These are phyloP conservation scores for Takifugu flavidus DNA, from an alignment of 2,113 vertebrate species.

Conservation along the genomic window DNA sequence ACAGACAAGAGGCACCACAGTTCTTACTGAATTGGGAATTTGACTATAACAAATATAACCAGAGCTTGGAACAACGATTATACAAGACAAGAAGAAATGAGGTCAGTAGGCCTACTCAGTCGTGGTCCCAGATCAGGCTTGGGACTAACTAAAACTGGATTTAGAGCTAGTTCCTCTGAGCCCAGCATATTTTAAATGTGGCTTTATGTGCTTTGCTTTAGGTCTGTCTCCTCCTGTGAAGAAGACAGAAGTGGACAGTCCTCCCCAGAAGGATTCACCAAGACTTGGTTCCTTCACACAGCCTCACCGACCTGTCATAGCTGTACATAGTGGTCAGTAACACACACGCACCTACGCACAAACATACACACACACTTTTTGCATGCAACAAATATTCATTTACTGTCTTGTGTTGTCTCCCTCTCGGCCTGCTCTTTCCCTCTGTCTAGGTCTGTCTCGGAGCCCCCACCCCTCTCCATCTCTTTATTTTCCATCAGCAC, in stretches of 20 bases:
- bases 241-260: conserved; percentile 96
- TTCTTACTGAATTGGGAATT: too few species aligned
- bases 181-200: too few species aligned
- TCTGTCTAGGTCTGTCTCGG: conserved; percentile 81
- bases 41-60: too few species aligned
- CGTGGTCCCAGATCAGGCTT: neutral
- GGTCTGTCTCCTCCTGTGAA: conserved; percentile 94
- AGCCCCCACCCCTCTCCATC: conserved; percentile 90
- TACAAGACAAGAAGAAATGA: too few species aligned
- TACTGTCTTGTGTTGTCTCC: neutral
- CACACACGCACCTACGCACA: neutral
- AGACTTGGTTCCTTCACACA: conserved; percentile 92
- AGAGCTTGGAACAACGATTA: too few species aligned
- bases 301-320: conserved; percentile 96
- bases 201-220: conserved; percentile 45
- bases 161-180: too few species aligned
- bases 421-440: neutral
- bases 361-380: neutral
- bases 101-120: too few species aligned
- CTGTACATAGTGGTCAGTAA: conserved; percentile 93
- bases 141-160: neutral
- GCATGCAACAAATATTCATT: neutral
- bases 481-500: conserved; percentile 90
- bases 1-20: too few species aligned
- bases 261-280: conserved; percentile 89